These are phyloP conservation scores for Mus caroli DNA, from an alignment of 2,797 vertebrate genomes.

Conservation along the genomic window DNA sequence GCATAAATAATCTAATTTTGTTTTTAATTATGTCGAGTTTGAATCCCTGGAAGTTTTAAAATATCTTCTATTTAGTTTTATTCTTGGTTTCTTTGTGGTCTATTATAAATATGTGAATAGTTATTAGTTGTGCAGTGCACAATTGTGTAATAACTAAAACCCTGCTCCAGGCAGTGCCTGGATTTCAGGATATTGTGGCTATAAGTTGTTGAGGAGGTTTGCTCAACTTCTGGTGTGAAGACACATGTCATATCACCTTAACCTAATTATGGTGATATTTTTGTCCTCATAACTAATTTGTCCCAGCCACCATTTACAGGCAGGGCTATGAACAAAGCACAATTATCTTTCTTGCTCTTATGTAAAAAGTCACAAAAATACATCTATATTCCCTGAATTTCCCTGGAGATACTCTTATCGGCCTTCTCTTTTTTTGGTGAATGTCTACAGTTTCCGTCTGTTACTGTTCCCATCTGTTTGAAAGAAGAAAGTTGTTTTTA, in stretches of 20 bases:
- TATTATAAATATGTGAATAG: background rate
- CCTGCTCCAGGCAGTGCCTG: background rate
- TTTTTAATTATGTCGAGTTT: background rate
- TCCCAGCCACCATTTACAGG: background rate
- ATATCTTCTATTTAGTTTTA: background rate
- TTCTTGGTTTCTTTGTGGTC: background rate
- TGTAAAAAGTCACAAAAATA: background rate
- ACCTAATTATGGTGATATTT: background rate
- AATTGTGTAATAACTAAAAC: background rate
- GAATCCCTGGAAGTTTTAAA: background rate
- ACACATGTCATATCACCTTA: background rate
- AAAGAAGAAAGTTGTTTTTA: slow-evolving; percentile 62
- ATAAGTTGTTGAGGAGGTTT: background rate
- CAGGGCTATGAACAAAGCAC: background rate
- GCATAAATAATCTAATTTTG: background rate
- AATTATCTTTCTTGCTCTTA: background rate
- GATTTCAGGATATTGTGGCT: background rate
- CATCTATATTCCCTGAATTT: background rate
- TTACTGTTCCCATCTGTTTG: slow-evolving; percentile 45
- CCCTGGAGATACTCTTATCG: background rate
- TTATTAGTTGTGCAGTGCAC: background rate
- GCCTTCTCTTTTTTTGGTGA: slow-evolving; percentile 12
- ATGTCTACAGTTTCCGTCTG: slow-evolving; percentile 14
- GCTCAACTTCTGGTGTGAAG: background rate
- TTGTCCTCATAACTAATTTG: background rate